These are phyloP conservation scores for Tholera decimalis DNA, from an alignment of 2,888 invertebrate genomes.

Conservation along the genomic window DNA sequence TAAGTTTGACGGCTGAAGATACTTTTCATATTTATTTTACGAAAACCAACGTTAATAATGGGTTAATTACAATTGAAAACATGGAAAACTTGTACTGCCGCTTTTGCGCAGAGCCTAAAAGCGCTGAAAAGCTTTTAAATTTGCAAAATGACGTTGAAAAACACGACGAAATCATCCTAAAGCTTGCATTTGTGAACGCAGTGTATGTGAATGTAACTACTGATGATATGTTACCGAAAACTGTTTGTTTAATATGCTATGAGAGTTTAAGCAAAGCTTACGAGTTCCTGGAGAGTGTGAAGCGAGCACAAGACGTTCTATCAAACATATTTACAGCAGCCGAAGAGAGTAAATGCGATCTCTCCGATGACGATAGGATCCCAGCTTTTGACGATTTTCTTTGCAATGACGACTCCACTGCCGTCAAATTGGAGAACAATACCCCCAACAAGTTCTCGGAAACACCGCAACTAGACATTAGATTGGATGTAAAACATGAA, in stretches of 20 bases:
- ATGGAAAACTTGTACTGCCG: slow-evolving; percentile 67
- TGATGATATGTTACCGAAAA: slow-evolving; percentile 62
- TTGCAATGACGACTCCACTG: slow-evolving; percentile 61
- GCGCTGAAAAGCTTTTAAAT: slow-evolving; percentile 54
- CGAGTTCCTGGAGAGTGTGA: slow-evolving; percentile 53
- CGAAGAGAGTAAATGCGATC: slow-evolving; percentile 69
- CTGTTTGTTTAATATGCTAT: slow-evolving; percentile 56
- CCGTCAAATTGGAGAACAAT: slow-evolving; percentile 67
- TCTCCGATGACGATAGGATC: slow-evolving; percentile 77
- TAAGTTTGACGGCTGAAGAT: slow-evolving; percentile 58
- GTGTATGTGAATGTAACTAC: slow-evolving; percentile 80
- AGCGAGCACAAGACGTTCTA: slow-evolving; percentile 67
- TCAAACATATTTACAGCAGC: slow-evolving; percentile 67
- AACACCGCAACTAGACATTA: slow-evolving; percentile 19
- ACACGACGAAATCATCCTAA: slow-evolving; percentile 47
- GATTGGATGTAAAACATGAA: slow-evolving; percentile 77
- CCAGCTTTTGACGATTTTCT: slow-evolving; percentile 75
- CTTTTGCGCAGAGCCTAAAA: slow-evolving; percentile 53
- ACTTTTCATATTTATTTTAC: slow-evolving; percentile 55
- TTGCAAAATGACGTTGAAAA: slow-evolving; percentile 43
- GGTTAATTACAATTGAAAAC: slow-evolving; percentile 69
- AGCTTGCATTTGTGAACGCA: slow-evolving; percentile 78
- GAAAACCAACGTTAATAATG: slow-evolving; percentile 44
- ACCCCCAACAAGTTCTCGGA: slow-evolving; percentile 19
- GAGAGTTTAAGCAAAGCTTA: slow-evolving; percentile 50